phyloP scores from a whole-genome alignment of 2,888 invertebrate genomes.

The Pimpla rufipes region DNA sequence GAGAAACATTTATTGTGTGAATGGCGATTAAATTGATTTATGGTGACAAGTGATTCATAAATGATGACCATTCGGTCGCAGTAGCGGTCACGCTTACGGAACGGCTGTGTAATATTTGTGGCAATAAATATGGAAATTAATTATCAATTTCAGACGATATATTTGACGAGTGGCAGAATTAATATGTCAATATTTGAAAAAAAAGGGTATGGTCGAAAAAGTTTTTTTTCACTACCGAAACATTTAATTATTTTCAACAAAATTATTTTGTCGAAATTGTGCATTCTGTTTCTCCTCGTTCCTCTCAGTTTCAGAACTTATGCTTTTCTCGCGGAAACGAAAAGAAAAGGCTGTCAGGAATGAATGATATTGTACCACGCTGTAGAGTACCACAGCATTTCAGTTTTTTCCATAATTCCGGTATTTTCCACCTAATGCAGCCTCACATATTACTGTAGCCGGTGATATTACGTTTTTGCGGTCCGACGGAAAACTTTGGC shows the following conservation, averaged over 20 bases:
- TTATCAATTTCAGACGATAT: too few relatives aligned
- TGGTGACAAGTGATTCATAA: too few relatives aligned
- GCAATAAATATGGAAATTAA: too few relatives aligned
- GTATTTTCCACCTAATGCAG: slow-evolving; percentile 9
- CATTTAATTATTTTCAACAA: background rate
- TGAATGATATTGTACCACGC: slow-evolving; percentile 6
- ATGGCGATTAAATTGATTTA: too few relatives aligned
- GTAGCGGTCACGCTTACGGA: too few relatives aligned
- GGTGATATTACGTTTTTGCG: slow-evolving; percentile 30
- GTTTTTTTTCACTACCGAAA: too few relatives aligned
- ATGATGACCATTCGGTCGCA: too few relatives aligned
- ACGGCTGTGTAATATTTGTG: too few relatives aligned
- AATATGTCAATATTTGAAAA: too few relatives aligned
- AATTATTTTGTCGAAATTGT: background rate
- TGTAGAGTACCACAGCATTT: background rate
- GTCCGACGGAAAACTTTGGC: slow-evolving; percentile 23
- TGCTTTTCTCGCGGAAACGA: background rate
- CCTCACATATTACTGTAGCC: background rate
- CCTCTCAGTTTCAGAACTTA: background rate
- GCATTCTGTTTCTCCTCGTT: background rate
- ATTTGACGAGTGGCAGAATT: too few relatives aligned
- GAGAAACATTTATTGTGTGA: too few relatives aligned
- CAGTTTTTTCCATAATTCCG: background rate
- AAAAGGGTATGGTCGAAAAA: too few relatives aligned
- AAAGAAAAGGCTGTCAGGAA: background rate